Evolutionary conservation across 1,140 invertebrate species (phyloP).

Genomic region (Sycophaga agraensis): DNA sequence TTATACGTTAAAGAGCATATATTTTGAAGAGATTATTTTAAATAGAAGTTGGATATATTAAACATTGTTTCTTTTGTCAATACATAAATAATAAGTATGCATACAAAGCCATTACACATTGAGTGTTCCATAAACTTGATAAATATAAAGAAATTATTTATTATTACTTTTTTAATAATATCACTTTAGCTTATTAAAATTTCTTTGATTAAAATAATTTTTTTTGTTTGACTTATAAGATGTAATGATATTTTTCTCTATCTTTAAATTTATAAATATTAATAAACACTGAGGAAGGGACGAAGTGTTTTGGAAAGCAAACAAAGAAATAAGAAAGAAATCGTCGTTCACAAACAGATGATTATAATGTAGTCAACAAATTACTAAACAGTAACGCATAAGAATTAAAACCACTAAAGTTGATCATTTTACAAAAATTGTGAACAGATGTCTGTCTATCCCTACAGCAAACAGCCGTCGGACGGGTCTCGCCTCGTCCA

Average conservation of each 20-base stretch:
- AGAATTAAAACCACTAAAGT: slow-evolving; percentile 35
- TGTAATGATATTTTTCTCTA: not conserved
- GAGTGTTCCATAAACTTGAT: too few species aligned
- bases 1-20: not conserved
- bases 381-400: not conserved
- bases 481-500: slow-evolving; percentile 49
- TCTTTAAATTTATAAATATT: not conserved
- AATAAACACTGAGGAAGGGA: slow-evolving; percentile 25
- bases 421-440: slow-evolving; percentile 41
- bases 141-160: too few species aligned
- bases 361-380: slow-evolving; percentile 8
- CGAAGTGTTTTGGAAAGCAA: not conserved
- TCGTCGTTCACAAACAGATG: slow-evolving; percentile 18
- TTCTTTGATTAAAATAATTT: not conserved
- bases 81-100: too few species aligned
- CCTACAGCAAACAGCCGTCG: slow-evolving; percentile 56
- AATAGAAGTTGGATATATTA: not conserved
- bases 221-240: not conserved
- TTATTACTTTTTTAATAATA: not conserved
- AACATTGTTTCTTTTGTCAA: too few species aligned
- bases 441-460: slow-evolving; percentile 57
- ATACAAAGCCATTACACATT: too few species aligned
- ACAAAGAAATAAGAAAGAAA: slow-evolving; percentile 3
- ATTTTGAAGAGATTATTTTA: not conserved
- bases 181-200: not conserved